A percentile compares a stretch with the other conserved stretches of the same genome.
Evolutionary conservation across 1,140 invertebrate genomes (phyloP).

Genomic region (silkworm (Bombyx mori)): DNA sequence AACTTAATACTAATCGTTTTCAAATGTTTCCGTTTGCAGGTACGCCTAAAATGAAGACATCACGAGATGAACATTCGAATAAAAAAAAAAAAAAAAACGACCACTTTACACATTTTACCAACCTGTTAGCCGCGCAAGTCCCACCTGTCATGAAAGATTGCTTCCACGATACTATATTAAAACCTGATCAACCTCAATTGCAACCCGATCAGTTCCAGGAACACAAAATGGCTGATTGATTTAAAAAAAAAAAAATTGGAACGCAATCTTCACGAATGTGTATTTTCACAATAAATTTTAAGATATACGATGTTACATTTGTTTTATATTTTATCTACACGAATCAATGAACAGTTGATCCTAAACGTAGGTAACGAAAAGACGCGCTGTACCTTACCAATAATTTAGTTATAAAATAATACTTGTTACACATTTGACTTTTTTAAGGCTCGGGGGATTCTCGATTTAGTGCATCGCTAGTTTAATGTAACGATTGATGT

Average conservation of each 20-base stretch:
- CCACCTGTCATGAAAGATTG: constrained; percentile 29
- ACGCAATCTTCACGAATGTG: not conserved
- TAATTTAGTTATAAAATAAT: constrained; percentile 22
- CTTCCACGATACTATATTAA: not conserved
- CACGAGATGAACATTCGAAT: constrained; percentile 27
- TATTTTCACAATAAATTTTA: constrained; percentile 1
- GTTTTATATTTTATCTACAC: constrained; percentile 7
- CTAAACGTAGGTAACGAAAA: constrained; percentile 8
- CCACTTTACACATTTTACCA: too few species aligned
- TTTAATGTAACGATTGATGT: too few species aligned
- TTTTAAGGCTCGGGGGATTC: too few species aligned
- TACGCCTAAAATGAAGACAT: constrained; percentile 52
- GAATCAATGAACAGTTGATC: constrained; percentile 13
- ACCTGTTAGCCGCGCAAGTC: constrained; percentile 16
- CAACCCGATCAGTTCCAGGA: too few species aligned
- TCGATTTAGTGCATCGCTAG: too few species aligned
- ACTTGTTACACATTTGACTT: constrained; percentile 16
- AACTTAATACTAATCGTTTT: too few species aligned
- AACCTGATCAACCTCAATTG: too few species aligned
- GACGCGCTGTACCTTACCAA: constrained; percentile 18
- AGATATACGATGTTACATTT: constrained; percentile 16
- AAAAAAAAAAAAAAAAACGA: too few species aligned
- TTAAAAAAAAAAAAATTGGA: too few species aligned
- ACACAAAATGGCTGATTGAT: too few species aligned
- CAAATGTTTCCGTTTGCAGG: constrained; percentile 32